Evolutionary conservation across 2,797 vertebrate genomes (phyloP).

Genomic region (Anolis apletophallus): DNA sequence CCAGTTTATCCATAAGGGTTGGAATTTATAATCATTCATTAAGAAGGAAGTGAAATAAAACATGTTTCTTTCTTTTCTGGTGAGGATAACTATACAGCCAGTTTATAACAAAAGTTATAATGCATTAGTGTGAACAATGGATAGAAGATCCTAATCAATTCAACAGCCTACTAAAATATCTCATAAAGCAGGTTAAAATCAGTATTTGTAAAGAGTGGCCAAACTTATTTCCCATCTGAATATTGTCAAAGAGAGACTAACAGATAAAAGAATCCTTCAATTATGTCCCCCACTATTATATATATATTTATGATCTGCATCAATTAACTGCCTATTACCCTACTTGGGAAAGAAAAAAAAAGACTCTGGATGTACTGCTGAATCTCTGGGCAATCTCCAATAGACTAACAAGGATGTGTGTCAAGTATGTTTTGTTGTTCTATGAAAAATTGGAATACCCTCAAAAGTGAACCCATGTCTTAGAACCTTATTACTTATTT

Average conservation of each 20-base stretch:
- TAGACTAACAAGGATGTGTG: neutral
- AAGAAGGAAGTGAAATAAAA: neutral
- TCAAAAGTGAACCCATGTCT: neutral
- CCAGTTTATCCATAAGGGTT: neutral
- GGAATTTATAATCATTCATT: neutral
- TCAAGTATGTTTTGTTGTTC: neutral
- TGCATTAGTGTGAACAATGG: constrained; percentile 32
- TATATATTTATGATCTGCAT: neutral
- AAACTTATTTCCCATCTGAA: neutral
- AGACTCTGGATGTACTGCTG: neutral
- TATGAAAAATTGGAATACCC: neutral
- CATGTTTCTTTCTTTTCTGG: neutral
- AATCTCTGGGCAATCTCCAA: neutral
- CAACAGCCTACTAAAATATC: constrained; percentile 13
- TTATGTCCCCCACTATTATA: neutral
- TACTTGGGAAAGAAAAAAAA: neutral
- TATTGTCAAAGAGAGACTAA: neutral
- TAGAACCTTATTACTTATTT: neutral
- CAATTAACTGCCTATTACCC: neutral
- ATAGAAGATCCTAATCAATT: constrained; percentile 24
- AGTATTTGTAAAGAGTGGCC: neutral
- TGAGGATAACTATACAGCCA: neutral
- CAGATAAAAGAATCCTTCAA: constrained; percentile 8
- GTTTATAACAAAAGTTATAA: neutral
- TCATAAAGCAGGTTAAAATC: neutral